Evolutionary conservation across 2,797 vertebrate genomes (phyloP).

Genomic region (Cryptoprocta ferox): DNA sequence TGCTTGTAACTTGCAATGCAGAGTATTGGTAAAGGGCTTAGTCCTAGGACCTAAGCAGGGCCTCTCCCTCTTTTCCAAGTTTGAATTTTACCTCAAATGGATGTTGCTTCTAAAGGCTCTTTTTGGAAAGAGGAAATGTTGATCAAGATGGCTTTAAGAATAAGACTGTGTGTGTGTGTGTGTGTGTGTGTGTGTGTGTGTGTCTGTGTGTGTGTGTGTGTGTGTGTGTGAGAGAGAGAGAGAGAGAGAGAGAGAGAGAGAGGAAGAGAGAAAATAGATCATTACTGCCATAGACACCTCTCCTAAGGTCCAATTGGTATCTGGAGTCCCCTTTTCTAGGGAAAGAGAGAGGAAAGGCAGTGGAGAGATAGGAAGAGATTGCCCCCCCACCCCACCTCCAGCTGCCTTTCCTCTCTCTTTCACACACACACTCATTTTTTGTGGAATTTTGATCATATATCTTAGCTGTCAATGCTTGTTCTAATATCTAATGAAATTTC

Average conservation of each 20-base stretch:
- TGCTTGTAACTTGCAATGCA: neutral
- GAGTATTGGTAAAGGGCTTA: neutral
- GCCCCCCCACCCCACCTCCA: rapidly evolving
- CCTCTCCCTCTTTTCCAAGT: neutral
- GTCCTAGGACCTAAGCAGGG: rapidly evolving
- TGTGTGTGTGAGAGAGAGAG: too few species aligned
- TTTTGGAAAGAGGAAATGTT: neutral
- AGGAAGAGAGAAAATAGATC: too few species aligned
- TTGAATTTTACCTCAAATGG: neutral
- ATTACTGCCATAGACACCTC: neutral
- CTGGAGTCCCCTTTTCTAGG: neutral
- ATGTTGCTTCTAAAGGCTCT: neutral
- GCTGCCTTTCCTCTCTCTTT: too few species aligned
- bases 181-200: neutral
- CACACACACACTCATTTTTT: too few species aligned
- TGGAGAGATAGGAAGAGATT: neutral
- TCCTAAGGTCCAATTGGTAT: neutral
- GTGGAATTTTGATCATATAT: neutral
- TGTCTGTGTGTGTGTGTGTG: neutral
- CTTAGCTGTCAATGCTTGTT: neutral
- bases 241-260: neutral
- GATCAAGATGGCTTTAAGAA: neutral
- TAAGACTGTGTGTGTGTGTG: neutral
- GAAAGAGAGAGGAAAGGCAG: neutral
- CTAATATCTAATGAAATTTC: neutral